Base-by-base conservation (phyloP, 2,113 vertebrate species). In the Axis porcinus region DNA sequence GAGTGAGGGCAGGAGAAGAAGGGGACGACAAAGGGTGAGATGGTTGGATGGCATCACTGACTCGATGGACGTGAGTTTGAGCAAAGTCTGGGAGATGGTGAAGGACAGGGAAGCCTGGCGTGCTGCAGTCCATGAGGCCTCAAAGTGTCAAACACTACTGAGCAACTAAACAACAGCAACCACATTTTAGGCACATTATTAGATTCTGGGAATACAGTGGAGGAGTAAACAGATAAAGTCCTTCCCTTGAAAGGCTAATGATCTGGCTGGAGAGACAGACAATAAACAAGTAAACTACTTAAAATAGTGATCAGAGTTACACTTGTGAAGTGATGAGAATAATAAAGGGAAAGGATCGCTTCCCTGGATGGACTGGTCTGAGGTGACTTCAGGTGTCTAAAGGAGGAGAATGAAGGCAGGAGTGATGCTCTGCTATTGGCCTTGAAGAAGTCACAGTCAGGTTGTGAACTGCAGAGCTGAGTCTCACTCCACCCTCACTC, bases 401-500 rank as follows among this genome's bases (percentile, higher is more conserved):
- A 74, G 52, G n/a, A 15, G 70, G 7, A 40, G 19, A 52, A 60
- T 13, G 43, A 60, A 94, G 78, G 57, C 43, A 43, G 19, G 27
- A 43, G 7, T 10, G 6, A 47, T 27, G 23, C 4, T 23, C 11
- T 62, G 70, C 55, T 28, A 11, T 55, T 12, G 82, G 62, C 40
- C 54, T 36, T 87, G 6, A 40, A 14, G 58, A 89, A 12, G 15
- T 21, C 15, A 27, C 3, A 76, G 19, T 28, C 10, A 0, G 5
- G 1, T 0, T 57, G 19, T 58, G 23, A 64, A 45, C 40, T 1
- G 13, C 1, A 6, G 7, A 85, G 12, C 70, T 21, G 0, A 62
- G 36, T 74, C 67, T 74, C 10, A 40, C n/a, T 74, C n/a, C 67
- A 74, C n/a, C 36, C 27, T 86, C 43, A 25, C 43, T 10, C 76